Conservation (phyloP, 2,797 vertebrate species). For the Chiloscyllium punctatum region DNA sequence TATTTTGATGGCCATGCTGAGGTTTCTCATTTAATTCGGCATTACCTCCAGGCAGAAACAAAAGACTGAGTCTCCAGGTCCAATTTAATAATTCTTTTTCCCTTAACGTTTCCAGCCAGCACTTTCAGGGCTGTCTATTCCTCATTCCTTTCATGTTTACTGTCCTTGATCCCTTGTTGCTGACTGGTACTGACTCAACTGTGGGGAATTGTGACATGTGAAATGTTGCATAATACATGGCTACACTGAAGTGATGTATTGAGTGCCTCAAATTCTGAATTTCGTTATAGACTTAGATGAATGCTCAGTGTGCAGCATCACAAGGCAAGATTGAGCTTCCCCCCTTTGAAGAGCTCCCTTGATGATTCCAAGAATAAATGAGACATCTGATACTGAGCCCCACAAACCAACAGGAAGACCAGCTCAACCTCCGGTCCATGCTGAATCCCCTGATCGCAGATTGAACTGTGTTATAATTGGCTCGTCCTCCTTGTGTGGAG, state of each 20-base stretch:
- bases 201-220: background rate
- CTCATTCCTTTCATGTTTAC: conserved; percentile 1
- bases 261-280: background rate
- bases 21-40: background rate
- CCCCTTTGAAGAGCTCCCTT: background rate
- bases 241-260: background rate
- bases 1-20: background rate
- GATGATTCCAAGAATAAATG: background rate
- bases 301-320: background rate
- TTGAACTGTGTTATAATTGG: background rate
- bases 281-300: background rate
- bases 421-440: background rate
- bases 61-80: background rate
- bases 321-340: background rate
- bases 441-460: background rate
- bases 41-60: background rate
- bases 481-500: background rate
- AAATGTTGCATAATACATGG: background rate
- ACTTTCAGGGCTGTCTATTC: background rate
- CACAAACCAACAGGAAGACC: background rate
- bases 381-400: background rate
- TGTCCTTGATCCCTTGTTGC: conserved; percentile 9
- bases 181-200: background rate
- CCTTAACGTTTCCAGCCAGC: background rate
- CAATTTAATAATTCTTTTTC: background rate